These are phyloP conservation scores for Exaiptasia diaphana DNA, from an alignment of 64 coral and sea anemone species.

Conservation along the genomic window DNA sequence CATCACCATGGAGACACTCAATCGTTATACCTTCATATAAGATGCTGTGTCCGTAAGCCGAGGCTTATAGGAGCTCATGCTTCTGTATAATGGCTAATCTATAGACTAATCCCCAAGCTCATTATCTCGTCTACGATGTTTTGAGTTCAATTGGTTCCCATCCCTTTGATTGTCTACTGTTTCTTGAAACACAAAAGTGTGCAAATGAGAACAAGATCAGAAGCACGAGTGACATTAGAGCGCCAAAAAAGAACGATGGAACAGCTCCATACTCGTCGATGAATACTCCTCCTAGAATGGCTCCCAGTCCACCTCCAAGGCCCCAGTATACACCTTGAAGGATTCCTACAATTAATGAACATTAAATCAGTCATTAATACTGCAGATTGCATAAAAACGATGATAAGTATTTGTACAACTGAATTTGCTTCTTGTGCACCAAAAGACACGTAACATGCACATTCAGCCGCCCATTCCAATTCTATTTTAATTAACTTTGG, in stretches of 20 bases:
- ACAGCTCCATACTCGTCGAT: conserved; percentile 80
- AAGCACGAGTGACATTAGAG: conserved; percentile 36
- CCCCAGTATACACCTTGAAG: conserved; percentile 96
- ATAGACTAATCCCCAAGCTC: too few species aligned
- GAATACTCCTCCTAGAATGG: conserved; percentile 83
- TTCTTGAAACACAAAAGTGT: conserved; percentile 24
- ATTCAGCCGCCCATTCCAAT: too few species aligned
- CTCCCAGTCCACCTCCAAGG: conserved; percentile 92
- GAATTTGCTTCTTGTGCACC: too few species aligned
- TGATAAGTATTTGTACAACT: neutral
- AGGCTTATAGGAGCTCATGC: too few species aligned
- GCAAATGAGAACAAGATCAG: conserved; percentile 49
- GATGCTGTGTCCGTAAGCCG: too few species aligned
- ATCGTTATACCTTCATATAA: too few species aligned
- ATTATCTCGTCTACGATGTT: neutral
- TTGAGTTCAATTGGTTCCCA: neutral
- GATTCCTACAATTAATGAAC: conserved; percentile 55
- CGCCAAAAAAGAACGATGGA: conserved; percentile 66
- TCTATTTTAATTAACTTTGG: too few species aligned
- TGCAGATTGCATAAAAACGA: neutral
- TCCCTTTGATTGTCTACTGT: neutral
- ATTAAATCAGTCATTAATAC: neutral
- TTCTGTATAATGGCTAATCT: neutral
- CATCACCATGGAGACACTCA: too few species aligned
- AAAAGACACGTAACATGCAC: too few species aligned